Conservation (phyloP, 2,113 vertebrate species). For the Dolichallabes microphthalmus region DNA sequence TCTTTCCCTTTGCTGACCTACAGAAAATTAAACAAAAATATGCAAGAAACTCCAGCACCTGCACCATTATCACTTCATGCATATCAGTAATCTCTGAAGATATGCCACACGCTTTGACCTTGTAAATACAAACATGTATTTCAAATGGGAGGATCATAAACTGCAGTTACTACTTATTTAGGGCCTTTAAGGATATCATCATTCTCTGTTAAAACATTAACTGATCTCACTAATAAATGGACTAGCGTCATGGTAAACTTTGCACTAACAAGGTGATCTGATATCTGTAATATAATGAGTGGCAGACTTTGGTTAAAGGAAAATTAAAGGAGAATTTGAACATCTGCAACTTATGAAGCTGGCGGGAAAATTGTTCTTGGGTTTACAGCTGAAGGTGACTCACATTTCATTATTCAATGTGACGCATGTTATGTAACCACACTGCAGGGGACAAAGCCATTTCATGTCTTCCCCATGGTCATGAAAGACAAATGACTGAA, state of each 20-base stretch:
- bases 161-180: constrained; percentile 34
- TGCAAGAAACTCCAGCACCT: not conserved
- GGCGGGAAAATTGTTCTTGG: not conserved
- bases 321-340: constrained; percentile 27
- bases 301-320: constrained; percentile 20
- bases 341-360: not conserved
- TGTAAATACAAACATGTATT: constrained; percentile 40
- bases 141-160: constrained; percentile 27
- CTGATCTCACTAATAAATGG: constrained; percentile 54
- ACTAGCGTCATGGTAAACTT: constrained; percentile 49
- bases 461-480: constrained; percentile 3
- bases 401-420: constrained; percentile 3
- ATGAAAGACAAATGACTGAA: not conserved
- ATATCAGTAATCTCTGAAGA: constrained; percentile 5
- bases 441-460: not conserved
- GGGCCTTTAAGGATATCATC: constrained; percentile 30
- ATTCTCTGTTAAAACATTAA: constrained; percentile 58
- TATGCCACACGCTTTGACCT: constrained; percentile 7
- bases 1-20: not conserved
- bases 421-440: constrained; percentile 1
- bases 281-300: constrained; percentile 20
- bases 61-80: not conserved
- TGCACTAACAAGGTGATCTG: constrained; percentile 42
- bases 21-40: not conserved
- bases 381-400: constrained; percentile 34